phyloP scores from a whole-genome alignment of 1,140 invertebrate species.

The Ceratitis capitata region DNA sequence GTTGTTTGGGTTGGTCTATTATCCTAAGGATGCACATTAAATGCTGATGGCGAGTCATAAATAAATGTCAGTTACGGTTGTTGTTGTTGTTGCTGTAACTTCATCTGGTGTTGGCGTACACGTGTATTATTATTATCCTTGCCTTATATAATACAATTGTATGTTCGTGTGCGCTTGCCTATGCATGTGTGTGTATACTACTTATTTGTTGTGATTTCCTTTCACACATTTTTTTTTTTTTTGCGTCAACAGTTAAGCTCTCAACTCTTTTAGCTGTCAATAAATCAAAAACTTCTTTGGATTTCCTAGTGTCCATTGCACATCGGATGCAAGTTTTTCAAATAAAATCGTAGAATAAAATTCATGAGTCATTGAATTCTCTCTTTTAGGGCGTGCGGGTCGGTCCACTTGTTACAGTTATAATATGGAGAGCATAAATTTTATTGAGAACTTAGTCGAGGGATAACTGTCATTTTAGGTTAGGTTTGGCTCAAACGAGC shows the following conservation, averaged over 20 bases:
- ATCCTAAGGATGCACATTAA: background rate
- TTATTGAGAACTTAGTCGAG: too few species aligned
- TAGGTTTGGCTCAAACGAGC: too few species aligned
- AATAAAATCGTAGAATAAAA: background rate
- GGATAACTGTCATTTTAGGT: too few species aligned
- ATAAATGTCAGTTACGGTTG: background rate
- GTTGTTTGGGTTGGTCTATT: background rate
- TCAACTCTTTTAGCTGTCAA: conserved; percentile 8
- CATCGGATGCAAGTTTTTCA: background rate
- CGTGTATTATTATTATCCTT: background rate
- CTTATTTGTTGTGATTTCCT: background rate
- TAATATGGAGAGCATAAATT: background rate
- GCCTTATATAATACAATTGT: background rate
- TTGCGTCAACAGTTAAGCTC: background rate
- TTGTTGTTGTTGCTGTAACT: background rate
- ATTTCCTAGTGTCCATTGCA: background rate
- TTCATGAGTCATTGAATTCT: background rate
- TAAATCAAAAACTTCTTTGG: background rate
- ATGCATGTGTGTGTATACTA: background rate
- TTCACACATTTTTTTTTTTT: background rate
- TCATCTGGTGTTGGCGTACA: background rate
- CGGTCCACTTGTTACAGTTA: background rate
- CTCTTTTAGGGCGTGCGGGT: too few species aligned
- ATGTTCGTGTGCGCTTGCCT: background rate
- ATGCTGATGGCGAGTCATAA: background rate